A percentile compares a stretch with the other conserved stretches of the same genome.
phyloP scores from a whole-genome alignment of 2,888 invertebrate genomes.

The Opisthograptis luteolata region DNA sequence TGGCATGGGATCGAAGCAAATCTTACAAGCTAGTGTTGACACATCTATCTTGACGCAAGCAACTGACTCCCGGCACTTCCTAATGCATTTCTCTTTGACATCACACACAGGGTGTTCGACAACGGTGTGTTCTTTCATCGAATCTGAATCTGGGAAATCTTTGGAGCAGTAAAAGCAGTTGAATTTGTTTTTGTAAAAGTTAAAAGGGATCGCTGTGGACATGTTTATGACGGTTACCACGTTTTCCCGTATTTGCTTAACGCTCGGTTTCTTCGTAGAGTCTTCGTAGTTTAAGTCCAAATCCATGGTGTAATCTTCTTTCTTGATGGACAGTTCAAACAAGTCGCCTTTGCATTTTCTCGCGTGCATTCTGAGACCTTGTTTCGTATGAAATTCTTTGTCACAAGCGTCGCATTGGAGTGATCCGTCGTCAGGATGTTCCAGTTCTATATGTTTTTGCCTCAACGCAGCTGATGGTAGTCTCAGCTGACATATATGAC shows the following conservation, averaged over 20 bases:
- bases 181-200: constrained; percentile 77
- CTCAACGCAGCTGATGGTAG: constrained; percentile 70
- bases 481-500: constrained; percentile 67
- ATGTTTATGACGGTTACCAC: constrained; percentile 73
- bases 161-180: constrained; percentile 79
- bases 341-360: constrained; percentile 67
- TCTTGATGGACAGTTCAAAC: constrained; percentile 59
- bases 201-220: constrained; percentile 79
- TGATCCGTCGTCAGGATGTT: constrained; percentile 74
- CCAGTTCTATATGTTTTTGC: constrained; percentile 70
- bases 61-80: constrained; percentile 73
- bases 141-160: constrained; percentile 73
- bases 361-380: constrained; percentile 71
- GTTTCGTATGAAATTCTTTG: constrained; percentile 74
- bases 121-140: constrained; percentile 70
- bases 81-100: constrained; percentile 70
- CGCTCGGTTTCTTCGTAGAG: constrained; percentile 61
- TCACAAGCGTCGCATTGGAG: constrained; percentile 68
- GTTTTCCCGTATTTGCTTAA: constrained; percentile 73
- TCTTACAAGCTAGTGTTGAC: constrained; percentile 68
- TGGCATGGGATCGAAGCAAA: constrained; percentile 68
- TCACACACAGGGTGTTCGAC: constrained; percentile 71
- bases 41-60: constrained; percentile 77
- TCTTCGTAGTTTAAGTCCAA: constrained; percentile 63
- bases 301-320: constrained; percentile 66